phyloP scores from a whole-genome alignment of 2,888 invertebrate genomes.

The Odontothrips loti region DNA sequence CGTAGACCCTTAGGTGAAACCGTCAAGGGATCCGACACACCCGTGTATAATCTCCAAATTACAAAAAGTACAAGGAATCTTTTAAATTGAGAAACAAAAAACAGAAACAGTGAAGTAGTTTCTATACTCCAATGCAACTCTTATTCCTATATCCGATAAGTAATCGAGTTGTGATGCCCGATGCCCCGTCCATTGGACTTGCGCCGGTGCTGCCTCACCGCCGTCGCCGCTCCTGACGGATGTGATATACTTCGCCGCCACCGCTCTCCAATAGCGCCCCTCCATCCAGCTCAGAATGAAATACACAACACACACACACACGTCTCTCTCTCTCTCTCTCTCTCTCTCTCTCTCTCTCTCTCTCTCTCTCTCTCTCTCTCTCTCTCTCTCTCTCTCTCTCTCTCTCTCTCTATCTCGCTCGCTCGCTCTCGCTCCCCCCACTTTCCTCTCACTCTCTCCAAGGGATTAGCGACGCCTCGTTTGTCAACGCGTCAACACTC shows the following conservation, averaged over 20 bases:
- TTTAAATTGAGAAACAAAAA: too few species aligned
- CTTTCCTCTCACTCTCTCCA: not conserved
- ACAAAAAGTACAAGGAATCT: too few species aligned
- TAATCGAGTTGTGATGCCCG: too few species aligned
- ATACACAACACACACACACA: not conserved
- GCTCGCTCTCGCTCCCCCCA: not conserved
- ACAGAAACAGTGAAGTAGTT: too few species aligned
- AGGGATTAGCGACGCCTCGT: conserved; percentile 20
- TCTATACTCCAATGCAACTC: too few species aligned
- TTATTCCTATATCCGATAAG: too few species aligned
- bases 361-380: not conserved
- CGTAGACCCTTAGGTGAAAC: too few species aligned
- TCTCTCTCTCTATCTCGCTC: not conserved
- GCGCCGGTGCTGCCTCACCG: too few species aligned
- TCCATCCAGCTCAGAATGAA: not conserved
- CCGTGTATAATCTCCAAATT: too few species aligned
- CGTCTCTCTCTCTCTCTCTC: not conserved
- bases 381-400: not conserved
- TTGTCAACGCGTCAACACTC: conserved; percentile 24
- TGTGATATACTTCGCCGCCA: not conserved
- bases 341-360: not conserved
- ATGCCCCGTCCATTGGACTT: too few species aligned
- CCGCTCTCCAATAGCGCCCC: too few species aligned
- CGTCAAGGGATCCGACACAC: too few species aligned
- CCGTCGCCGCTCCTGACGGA: not conserved